phyloP scores from a whole-genome alignment of 2,113 vertebrate species.

The Platichthys flesus region DNA sequence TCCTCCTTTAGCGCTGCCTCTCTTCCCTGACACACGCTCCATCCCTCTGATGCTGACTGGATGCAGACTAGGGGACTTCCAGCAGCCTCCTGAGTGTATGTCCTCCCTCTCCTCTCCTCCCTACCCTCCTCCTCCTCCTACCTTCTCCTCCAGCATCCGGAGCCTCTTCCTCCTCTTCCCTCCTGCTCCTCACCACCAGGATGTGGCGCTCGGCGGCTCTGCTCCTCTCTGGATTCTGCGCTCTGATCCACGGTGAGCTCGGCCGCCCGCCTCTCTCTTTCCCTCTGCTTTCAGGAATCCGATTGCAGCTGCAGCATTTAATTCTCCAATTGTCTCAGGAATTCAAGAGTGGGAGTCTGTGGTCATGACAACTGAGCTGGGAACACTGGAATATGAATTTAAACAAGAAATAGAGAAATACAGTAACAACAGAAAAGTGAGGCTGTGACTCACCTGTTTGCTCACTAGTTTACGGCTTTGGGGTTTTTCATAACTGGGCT shows the following conservation, averaged over 20 bases:
- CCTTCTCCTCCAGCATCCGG: slow-evolving; percentile 45
- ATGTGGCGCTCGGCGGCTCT: slow-evolving; percentile 83
- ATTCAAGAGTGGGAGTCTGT: not conserved
- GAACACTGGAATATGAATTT: slow-evolving; percentile 1
- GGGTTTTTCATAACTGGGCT: not conserved
- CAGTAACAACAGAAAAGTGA: slow-evolving; percentile 23
- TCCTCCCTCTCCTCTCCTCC: slow-evolving; percentile 36
- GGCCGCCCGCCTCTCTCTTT: slow-evolving; percentile 6
- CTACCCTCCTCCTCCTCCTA: slow-evolving; percentile 29
- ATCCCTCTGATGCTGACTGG: slow-evolving; percentile 71
- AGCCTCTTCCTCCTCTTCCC: slow-evolving; percentile 54
- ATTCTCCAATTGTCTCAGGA: slow-evolving; percentile 22
- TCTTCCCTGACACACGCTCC: slow-evolving; percentile 53
- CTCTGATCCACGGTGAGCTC: slow-evolving; percentile 83
- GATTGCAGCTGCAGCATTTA: slow-evolving; percentile 46
- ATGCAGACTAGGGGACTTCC: slow-evolving; percentile 71
- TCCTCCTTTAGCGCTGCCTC: slow-evolving; percentile 29
- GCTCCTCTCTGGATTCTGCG: slow-evolving; percentile 79
- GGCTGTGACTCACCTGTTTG: slow-evolving; percentile 63
- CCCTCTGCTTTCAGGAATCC: slow-evolving; percentile 26
- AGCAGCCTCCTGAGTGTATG: slow-evolving; percentile 60
- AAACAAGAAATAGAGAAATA: slow-evolving; percentile 8
- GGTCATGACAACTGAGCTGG: not conserved
- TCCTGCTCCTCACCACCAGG: slow-evolving; percentile 63
- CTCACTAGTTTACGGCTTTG: slow-evolving; percentile 33